Evolutionary conservation across 1,140 invertebrate species (phyloP).

Genomic region (Cydia fagiglandana): DNA sequence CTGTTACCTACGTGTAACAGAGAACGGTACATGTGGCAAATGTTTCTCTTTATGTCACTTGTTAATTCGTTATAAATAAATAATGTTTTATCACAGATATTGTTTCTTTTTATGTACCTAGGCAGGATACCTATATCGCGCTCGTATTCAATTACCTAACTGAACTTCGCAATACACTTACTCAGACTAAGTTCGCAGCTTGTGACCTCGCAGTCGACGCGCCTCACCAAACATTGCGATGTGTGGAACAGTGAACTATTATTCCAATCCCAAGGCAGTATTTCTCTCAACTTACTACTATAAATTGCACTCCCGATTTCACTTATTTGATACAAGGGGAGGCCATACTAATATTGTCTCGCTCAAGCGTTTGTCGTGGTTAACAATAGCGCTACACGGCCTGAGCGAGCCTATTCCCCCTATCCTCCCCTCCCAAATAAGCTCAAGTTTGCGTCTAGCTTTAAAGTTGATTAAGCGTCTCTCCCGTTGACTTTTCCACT

Average conservation of each 20-base stretch:
- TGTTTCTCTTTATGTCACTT: too few relatives aligned
- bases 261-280: not conserved
- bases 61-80: too few relatives aligned
- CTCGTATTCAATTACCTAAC: too few relatives aligned
- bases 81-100: too few relatives aligned
- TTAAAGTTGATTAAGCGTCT: constrained; percentile 63
- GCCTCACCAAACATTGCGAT: constrained; percentile 44
- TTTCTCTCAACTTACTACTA: too few relatives aligned
- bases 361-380: not conserved
- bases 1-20: too few relatives aligned
- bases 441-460: constrained; percentile 51
- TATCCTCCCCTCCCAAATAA: constrained; percentile 28
- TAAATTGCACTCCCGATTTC: not conserved
- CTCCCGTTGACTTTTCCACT: constrained; percentile 34
- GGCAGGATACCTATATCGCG: too few relatives aligned
- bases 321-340: not conserved
- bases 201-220: constrained; percentile 50
- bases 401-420: constrained; percentile 26
- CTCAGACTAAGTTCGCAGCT: constrained; percentile 45
- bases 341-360: not conserved
- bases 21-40: too few relatives aligned
- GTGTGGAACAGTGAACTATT: constrained; percentile 39
- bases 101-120: too few relatives aligned
- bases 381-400: not conserved
- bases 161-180: constrained; percentile 56